Evolutionary conservation across 2,888 invertebrate genomes (phyloP).

Genomic region (Hoplodrina blanda): DNA sequence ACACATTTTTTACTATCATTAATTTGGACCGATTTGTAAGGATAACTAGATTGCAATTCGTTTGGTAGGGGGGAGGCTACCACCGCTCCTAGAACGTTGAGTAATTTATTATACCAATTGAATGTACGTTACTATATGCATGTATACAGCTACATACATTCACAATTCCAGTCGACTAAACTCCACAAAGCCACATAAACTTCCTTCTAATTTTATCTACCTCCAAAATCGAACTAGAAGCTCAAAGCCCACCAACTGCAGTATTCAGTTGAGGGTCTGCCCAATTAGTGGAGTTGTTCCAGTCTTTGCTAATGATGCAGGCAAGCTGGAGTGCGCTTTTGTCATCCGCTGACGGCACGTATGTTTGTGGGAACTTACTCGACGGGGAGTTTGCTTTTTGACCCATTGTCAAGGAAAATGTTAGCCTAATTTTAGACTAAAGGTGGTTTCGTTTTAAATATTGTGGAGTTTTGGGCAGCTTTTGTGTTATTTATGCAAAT

Average conservation of each 20-base stretch:
- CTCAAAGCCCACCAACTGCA: slow-evolving; percentile 39
- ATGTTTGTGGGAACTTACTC: slow-evolving; percentile 49
- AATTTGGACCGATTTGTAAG: too few species aligned
- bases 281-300: slow-evolving; percentile 72
- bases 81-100: too few species aligned
- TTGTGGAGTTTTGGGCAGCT: not conserved
- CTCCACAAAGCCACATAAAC: slow-evolving; percentile 14
- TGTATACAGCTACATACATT: not conserved
- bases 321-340: slow-evolving; percentile 67
- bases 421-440: slow-evolving; percentile 41
- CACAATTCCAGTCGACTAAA: slow-evolving; percentile 1
- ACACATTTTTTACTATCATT: too few species aligned
- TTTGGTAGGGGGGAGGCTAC: too few species aligned
- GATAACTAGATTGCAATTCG: too few species aligned
- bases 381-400: slow-evolving; percentile 40
- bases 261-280: slow-evolving; percentile 54
- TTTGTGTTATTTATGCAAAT: not conserved
- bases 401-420: slow-evolving; percentile 52
- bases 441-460: slow-evolving; percentile 7
- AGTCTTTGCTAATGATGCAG: slow-evolving; percentile 71
- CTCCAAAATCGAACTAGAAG: slow-evolving; percentile 47
- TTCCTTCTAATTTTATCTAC: slow-evolving; percentile 46
- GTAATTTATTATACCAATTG: too few species aligned
- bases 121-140: too few species aligned
- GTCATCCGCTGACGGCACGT: slow-evolving; percentile 62